A percentile compares a stretch with the other conserved stretches of the same genome.
These are phyloP conservation scores for Ictalurus punctatus DNA, from an alignment of 2,113 vertebrate genomes.

Conservation along the genomic window DNA sequence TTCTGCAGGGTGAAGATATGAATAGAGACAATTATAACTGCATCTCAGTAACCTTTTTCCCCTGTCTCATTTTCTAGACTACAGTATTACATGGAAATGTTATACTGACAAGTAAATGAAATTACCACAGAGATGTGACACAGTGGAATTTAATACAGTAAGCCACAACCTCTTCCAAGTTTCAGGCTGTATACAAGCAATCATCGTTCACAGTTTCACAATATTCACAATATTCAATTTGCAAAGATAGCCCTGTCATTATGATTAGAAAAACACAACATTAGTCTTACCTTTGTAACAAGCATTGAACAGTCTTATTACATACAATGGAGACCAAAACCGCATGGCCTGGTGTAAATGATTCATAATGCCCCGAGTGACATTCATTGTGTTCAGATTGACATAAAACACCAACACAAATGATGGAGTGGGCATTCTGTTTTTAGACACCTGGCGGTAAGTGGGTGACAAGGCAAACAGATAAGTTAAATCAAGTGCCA, in stretches of 20 bases:
- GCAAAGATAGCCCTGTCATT: conserved; percentile 37
- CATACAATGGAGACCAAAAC: conserved; percentile 55
- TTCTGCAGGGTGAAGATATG: conserved; percentile 19
- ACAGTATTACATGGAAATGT: conserved; percentile 6
- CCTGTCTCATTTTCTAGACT: not conserved
- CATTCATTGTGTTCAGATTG: conserved; percentile 63
- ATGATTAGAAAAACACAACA: conserved; percentile 63
- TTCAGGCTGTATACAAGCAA: not conserved
- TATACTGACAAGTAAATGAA: conserved; percentile 8
- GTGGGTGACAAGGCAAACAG: conserved; percentile 57
- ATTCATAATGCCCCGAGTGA: conserved; percentile 56
- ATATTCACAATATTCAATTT: not conserved
- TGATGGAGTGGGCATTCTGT: conserved; percentile 50
- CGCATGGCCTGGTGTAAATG: conserved; percentile 65
- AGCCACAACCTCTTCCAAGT: not conserved
- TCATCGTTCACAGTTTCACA: not conserved
- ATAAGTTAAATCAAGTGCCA: conserved; percentile 69
- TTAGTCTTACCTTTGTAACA: conserved; percentile 60
- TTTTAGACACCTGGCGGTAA: conserved; percentile 57
- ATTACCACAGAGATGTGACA: not conserved
- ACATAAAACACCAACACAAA: conserved; percentile 68
- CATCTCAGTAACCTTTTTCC: conserved; percentile 10
- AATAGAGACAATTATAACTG: conserved; percentile 13
- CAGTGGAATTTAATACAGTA: conserved; percentile 10
- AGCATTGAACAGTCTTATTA: conserved; percentile 54